Evolutionary conservation across 2,113 vertebrate species (phyloP).

Genomic region (Poeciliopsis prolifica): DNA sequence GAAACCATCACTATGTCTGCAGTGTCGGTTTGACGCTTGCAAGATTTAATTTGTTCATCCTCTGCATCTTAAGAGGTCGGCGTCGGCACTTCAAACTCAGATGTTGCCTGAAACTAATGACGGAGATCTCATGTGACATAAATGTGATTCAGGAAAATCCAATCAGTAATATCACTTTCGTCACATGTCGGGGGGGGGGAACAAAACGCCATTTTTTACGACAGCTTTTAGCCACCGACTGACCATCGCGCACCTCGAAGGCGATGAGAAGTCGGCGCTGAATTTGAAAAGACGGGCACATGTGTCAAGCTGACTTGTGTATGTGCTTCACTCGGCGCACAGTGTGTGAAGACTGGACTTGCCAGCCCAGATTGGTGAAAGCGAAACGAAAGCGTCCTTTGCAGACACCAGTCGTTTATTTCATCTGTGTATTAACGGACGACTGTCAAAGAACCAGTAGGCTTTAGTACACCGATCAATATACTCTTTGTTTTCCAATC

Average conservation of each 20-base stretch:
- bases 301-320: conserved; percentile 69
- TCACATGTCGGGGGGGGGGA: conserved; percentile 43
- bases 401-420: conserved; percentile 11
- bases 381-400: conserved; percentile 9
- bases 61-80: conserved; percentile 26
- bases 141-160: conserved; percentile 39
- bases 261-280: conserved; percentile 7
- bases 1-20: conserved; percentile 28
- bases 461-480: neutral
- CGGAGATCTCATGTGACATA: conserved; percentile 48
- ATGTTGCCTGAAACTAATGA: conserved; percentile 57
- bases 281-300: conserved; percentile 27
- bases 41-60: neutral
- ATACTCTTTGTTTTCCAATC: conserved; percentile 15
- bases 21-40: conserved; percentile 9
- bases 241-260: conserved; percentile 23
- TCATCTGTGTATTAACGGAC: conserved; percentile 5
- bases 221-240: conserved; percentile 16
- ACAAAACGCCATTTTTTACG: conserved; percentile 51
- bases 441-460: conserved; percentile 7
- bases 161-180: conserved; percentile 37
- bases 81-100: conserved; percentile 20
- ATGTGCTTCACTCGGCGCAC: conserved; percentile 47
- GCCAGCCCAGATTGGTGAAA: conserved; percentile 6
- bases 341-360: conserved; percentile 32